Evolutionary conservation across 2,888 invertebrate genomes (phyloP), one percentile per base, ranked within the genome.

Genomic region (Nomada fabriciana): DNA sequence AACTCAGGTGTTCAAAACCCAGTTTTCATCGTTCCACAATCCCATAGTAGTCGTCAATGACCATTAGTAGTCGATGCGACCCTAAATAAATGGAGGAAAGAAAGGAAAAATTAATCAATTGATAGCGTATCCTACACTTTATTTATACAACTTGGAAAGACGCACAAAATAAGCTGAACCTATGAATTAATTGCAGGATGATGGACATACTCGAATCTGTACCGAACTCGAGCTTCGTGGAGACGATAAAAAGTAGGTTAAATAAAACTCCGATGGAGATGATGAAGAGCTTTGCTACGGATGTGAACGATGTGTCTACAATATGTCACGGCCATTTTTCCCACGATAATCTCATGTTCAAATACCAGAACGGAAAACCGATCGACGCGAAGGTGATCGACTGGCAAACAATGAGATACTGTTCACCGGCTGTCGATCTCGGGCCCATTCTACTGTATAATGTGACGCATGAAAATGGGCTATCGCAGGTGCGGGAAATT

Each of bases 401-500:
- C 83, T 93, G 93, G 91, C 90, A 91, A 55, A 86, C 85, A 59
- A 89, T 91, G 86, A 90, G 88, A 72, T 88, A 90, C 63, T 90
- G 89, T 11, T 90, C 91, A 36, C 86, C 90, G 36, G 86, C 87
- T 36, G 76, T 91, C 63, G 93, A 93, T 72, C 77, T 93, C n/a
- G 84, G 83, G 9, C 80, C 84, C 18, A 80, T 92, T 83, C 80
- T 92, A 11, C 64, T 88, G 23, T 63, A 78, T 23, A 87, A 86
- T 63, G 53, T 80, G 23, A 72, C 76, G 9, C 47, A 36, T 1
- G 72, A 68, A 10, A 47, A 43, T 15, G 61, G 68, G 4, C 23
- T 75, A 61, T 9, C 60, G 29, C 75, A 76, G 42, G 70, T 80
- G 25, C 68, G 65, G 18, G 78, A 82, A 55, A 80, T 87, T 11